These are phyloP conservation scores for Aptenodytes forsteri DNA, from an alignment of 2,113 vertebrate genomes.

Conservation along the genomic window DNA sequence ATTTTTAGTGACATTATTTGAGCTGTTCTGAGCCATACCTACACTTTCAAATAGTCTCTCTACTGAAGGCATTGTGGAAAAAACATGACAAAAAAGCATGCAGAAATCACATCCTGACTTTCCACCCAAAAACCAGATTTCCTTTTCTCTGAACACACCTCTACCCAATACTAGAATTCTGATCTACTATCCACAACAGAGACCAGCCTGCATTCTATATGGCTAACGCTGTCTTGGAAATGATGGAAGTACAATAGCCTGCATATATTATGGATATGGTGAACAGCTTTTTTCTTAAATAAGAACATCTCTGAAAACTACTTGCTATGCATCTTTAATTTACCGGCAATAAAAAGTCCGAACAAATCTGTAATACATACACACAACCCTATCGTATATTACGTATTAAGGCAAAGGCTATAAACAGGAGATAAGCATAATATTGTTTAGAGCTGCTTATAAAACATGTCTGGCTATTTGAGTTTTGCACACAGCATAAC, in stretches of 20 bases:
- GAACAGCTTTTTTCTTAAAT: not conserved
- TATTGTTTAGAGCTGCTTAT: slow-evolving; percentile 10
- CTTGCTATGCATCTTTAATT: not conserved
- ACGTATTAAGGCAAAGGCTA: slow-evolving; percentile 52
- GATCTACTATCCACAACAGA: not conserved
- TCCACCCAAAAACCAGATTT: not conserved
- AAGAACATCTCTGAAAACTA: not conserved
- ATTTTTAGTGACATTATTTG: not conserved
- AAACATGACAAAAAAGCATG: not conserved
- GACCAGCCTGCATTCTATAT: not conserved
- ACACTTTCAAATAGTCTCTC: not conserved
- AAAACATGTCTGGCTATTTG: not conserved
- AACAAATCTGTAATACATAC: not conserved
- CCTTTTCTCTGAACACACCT: not conserved
- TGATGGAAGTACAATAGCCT: not conserved
- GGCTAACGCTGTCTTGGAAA: not conserved
- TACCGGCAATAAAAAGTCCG: not conserved
- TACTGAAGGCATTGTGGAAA: not conserved
- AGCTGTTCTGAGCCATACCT: not conserved
- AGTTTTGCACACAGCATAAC: not conserved
- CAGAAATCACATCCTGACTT: not conserved
- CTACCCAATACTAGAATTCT: not conserved
- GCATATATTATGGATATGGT: not conserved
- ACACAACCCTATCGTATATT: not conserved
- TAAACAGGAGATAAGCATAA: slow-evolving; percentile 19